Evolutionary conservation across 2,888 invertebrate genomes (phyloP).

Genomic region (Lycocerus yunnanus): DNA sequence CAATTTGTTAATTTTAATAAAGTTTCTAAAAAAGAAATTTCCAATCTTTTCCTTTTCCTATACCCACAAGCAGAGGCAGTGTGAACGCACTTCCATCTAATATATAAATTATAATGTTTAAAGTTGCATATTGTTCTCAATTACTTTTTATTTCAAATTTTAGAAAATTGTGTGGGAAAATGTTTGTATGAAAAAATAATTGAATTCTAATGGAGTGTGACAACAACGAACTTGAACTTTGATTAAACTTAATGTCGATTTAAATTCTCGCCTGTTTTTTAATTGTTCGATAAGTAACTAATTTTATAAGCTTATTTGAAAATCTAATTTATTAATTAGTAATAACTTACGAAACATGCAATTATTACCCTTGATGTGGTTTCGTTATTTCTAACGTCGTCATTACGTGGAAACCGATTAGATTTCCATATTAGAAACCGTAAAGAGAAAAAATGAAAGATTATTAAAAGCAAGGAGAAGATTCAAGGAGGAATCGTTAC

Average conservation of each 20-base stretch:
- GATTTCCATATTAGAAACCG: no score
- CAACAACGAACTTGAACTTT: constrained; percentile 20
- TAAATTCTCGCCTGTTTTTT: constrained; percentile 9
- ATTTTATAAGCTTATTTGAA: background rate
- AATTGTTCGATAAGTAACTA: constrained; percentile 15
- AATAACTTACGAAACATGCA: background rate
- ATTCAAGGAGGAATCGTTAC: no score
- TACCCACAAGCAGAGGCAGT: no score
- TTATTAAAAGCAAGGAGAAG: no score
- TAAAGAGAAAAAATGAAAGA: no score
- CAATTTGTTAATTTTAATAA: constrained; percentile 13
- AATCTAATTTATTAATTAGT: background rate
- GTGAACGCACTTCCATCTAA: no score
- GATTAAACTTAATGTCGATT: constrained; percentile 12
- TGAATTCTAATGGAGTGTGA: constrained; percentile 22
- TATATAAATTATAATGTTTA: background rate
- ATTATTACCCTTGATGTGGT: background rate
- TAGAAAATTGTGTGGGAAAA: background rate
- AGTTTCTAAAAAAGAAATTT: background rate
- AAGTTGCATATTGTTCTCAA: constrained; percentile 5
- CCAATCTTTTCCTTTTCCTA: background rate
- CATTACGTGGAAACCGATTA: background rate
- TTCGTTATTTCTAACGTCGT: background rate
- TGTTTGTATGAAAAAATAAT: constrained; percentile 9
- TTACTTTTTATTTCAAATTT: constrained; percentile 2